Percentiles rank a stretch among this genome's conserved stretches.
phyloP scores from a whole-genome alignment of 2,113 vertebrate species.

The Trochalopteron elliotii region DNA sequence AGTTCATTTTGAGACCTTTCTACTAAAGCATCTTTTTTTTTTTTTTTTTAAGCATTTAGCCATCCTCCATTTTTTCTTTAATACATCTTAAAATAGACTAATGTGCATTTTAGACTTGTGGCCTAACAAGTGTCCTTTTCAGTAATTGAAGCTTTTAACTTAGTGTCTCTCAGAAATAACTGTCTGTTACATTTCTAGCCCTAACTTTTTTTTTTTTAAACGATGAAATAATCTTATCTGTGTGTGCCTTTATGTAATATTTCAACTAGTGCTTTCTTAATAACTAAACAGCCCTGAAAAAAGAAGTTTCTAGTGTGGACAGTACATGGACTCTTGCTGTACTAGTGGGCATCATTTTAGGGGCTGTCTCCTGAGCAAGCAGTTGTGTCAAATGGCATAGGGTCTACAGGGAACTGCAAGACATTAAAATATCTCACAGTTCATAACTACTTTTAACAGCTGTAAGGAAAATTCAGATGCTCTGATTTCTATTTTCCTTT shows the following conservation, averaged over 20 bases:
- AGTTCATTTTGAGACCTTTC: neutral
- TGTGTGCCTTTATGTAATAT: neutral
- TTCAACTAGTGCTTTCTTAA: neutral
- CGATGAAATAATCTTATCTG: neutral
- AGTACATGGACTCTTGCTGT: neutral
- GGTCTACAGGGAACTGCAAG: neutral
- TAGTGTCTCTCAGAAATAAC: neutral
- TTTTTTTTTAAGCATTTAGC: neutral
- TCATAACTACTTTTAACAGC: neutral
- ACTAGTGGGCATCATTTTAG: neutral
- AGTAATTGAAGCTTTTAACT: neutral
- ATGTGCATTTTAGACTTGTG: neutral
- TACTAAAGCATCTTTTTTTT: neutral
- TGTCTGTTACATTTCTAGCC: neutral
- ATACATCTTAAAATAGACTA: neutral
- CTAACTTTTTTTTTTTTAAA: neutral
- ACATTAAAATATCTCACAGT: conserved; percentile 4
- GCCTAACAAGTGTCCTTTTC: neutral
- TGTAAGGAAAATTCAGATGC: neutral
- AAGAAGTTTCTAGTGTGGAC: neutral
- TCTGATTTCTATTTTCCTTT: neutral
- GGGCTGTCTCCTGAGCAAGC: neutral
- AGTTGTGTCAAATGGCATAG: neutral
- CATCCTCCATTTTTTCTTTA: neutral
- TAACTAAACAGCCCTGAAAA: neutral